phyloP scores from a whole-genome alignment of 2,797 vertebrate species.

The Sebastes oblongus region DNA sequence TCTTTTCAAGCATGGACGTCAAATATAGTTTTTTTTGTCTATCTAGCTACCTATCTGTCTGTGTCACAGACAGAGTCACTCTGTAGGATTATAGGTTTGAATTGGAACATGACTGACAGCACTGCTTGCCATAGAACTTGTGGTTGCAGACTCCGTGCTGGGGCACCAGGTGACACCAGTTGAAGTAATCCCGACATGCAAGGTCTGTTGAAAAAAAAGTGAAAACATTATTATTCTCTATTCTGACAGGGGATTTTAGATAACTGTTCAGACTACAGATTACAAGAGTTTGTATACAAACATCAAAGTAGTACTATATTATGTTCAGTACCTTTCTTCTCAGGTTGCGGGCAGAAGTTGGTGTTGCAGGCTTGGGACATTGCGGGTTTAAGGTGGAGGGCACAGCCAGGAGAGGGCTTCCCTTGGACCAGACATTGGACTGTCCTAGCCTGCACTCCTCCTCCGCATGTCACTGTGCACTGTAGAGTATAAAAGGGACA shows the following conservation, averaged over 20 bases:
- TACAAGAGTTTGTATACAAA: background rate
- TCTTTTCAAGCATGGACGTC: slow-evolving; percentile 51
- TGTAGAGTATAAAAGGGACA: slow-evolving; percentile 57
- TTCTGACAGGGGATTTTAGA: background rate
- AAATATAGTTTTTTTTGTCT: slow-evolving; percentile 52
- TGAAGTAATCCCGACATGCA: slow-evolving; percentile 85
- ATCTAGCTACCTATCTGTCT: slow-evolving; percentile 44
- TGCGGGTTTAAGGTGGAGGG: slow-evolving; percentile 77
- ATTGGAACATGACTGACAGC: slow-evolving; percentile 87
- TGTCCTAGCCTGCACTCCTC: slow-evolving; percentile 85
- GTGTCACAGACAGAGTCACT: slow-evolving; percentile 21
- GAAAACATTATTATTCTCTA: no score
- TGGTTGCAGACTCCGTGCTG: slow-evolving; percentile 88
- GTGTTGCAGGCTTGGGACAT: slow-evolving; percentile 88
- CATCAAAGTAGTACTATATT: background rate
- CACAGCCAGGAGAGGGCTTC: slow-evolving; percentile 78
- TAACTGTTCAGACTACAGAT: background rate
- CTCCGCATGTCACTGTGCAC: slow-evolving; percentile 93
- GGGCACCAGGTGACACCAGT: slow-evolving; percentile 89
- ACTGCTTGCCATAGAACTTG: slow-evolving; percentile 88
- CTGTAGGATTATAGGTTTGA: slow-evolving; percentile 82
- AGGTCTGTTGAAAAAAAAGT: slow-evolving; percentile 69
- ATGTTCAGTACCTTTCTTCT: slow-evolving; percentile 73
- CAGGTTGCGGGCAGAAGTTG: slow-evolving; percentile 85
- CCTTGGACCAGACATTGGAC: slow-evolving; percentile 86